Conservation (phyloP, 2,888 invertebrate genomes). For the Acanthacorydalis orientalis region DNA sequence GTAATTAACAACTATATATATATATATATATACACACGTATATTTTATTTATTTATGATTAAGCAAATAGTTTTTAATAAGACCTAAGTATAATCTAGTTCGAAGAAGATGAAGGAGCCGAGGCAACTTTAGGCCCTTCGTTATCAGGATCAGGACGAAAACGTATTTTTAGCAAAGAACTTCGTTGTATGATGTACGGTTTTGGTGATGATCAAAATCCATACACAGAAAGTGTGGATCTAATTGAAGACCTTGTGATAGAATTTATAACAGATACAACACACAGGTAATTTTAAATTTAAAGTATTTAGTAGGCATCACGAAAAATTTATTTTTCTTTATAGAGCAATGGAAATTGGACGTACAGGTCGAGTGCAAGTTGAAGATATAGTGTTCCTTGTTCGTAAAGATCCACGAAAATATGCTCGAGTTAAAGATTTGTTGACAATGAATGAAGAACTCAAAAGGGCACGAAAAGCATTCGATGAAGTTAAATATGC, state of each 20-base stretch:
- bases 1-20: not conserved
- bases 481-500: constrained; percentile 98
- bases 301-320: not conserved
- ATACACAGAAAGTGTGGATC: constrained; percentile 95
- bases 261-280: constrained; percentile 95
- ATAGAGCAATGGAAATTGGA: constrained; percentile 90
- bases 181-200: constrained; percentile 98
- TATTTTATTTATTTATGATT: constrained; percentile 49
- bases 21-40: not conserved
- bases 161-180: constrained; percentile 76
- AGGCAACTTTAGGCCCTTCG: constrained; percentile 49
- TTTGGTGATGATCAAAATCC: constrained; percentile 99
- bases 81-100: constrained; percentile 21
- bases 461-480: constrained; percentile 96
- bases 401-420: constrained; percentile 89
- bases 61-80: constrained; percentile 36
- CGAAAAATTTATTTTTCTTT: constrained; percentile 12
- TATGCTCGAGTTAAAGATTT: constrained; percentile 95
- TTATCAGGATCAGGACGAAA: constrained; percentile 46
- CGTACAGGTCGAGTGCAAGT: constrained; percentile 93
- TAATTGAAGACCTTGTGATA: constrained; percentile 92
- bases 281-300: constrained; percentile 37
- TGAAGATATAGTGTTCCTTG: constrained; percentile 92
- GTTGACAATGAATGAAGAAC: constrained; percentile 95
- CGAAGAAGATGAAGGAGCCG: constrained; percentile 54